Conservation (phyloP, 2,888 invertebrate genomes). For the Zelleria hepariella region DNA sequence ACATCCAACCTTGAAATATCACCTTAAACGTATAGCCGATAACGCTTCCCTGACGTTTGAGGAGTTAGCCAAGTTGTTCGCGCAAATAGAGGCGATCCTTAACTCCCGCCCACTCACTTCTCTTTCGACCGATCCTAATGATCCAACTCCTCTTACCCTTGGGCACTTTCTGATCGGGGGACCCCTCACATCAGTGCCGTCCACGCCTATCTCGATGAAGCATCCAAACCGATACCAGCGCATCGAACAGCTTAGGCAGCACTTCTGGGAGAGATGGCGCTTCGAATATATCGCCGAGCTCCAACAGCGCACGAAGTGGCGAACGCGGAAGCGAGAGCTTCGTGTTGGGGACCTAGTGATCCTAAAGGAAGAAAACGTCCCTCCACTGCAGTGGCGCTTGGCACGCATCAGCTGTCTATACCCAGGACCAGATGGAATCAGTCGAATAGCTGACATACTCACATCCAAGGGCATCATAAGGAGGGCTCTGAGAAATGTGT, state of each 20-base stretch:
- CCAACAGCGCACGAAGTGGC: not conserved
- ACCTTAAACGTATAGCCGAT: slow-evolving; percentile 8
- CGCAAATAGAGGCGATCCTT: slow-evolving; percentile 8
- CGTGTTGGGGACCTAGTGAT: no score
- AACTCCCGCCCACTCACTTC: slow-evolving; percentile 7
- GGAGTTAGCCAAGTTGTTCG: no score
- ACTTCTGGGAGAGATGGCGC: not conserved
- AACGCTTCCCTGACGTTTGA: slow-evolving; percentile 15
- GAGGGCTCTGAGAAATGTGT: not conserved
- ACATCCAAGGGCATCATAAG: not conserved
- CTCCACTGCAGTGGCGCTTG: not conserved
- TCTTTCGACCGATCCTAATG: not conserved
- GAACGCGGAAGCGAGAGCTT: no score
- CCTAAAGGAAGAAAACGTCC: not conserved
- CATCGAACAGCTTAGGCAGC: not conserved
- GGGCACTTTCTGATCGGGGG: not conserved
- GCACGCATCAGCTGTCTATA: not conserved
- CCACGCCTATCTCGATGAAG: not conserved
- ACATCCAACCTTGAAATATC: slow-evolving; percentile 7
- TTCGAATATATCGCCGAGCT: not conserved
- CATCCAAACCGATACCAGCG: not conserved
- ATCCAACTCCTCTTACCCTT: no score
- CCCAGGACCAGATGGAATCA: not conserved
- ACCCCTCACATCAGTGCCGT: not conserved
- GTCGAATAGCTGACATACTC: not conserved